Percentiles rank a stretch among this genome's conserved stretches.
phyloP scores from a whole-genome alignment of 1,140 invertebrate genomes.

The Drosophila tristis region DNA sequence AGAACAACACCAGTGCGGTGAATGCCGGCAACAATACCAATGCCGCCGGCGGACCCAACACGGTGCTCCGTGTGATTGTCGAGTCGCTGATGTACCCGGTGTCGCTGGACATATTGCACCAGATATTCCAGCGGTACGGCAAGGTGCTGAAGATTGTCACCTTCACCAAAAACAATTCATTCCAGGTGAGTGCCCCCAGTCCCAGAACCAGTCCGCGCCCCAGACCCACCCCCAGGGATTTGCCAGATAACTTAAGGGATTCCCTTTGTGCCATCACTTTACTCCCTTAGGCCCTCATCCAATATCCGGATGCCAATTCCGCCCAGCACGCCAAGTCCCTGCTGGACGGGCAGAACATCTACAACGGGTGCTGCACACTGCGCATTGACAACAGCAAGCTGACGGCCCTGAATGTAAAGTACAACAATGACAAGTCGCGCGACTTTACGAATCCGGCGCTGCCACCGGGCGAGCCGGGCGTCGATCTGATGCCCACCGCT shows the following conservation, averaged over 20 bases:
- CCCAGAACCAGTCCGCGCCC: too few species aligned
- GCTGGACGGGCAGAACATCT: constrained; percentile 99
- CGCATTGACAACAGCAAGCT: constrained; percentile 99
- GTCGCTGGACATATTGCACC: constrained; percentile 97
- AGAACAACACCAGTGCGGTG: constrained; percentile 83
- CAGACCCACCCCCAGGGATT: too few species aligned
- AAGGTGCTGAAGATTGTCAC: constrained; percentile 99
- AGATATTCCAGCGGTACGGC: constrained; percentile 98
- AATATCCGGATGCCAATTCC: constrained; percentile 97
- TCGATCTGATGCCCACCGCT: constrained; percentile 86
- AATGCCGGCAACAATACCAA: constrained; percentile 83
- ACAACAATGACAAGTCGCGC: constrained; percentile 99
- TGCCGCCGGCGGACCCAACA: constrained; percentile 96
- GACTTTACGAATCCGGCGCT: constrained; percentile 99
- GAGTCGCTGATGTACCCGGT: constrained; percentile 99
- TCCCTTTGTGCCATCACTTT: background rate
- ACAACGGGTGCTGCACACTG: constrained; percentile 99
- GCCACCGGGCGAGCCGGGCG: constrained; percentile 95
- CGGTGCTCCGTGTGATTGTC: constrained; percentile 98
- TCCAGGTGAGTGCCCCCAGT: constrained; percentile 86
- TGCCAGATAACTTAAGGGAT: too few species aligned
- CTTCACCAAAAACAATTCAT: constrained; percentile 99
- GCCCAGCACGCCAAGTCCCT: constrained; percentile 98
- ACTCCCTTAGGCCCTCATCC: constrained; percentile 94
- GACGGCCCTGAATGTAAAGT: constrained; percentile 98